Evolutionary conservation across 1,140 invertebrate genomes (phyloP), one percentile per base, ranked within the genome.

Genomic region (Parapsyche elsis): DNA sequence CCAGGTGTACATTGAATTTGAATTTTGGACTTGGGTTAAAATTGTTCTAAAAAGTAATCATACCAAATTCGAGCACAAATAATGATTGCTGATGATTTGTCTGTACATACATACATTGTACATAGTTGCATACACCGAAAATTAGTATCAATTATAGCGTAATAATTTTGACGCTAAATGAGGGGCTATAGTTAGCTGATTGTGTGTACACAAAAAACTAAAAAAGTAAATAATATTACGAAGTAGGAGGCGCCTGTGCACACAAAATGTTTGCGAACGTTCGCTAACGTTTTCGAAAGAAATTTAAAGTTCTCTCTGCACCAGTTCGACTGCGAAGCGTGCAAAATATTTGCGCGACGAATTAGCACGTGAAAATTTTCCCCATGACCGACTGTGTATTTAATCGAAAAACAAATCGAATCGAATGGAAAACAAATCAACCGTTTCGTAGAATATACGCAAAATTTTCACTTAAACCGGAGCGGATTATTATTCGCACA

Each of bases 91-190:
- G 30, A 38, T 7, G 30, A 38, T 38, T 38, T 38, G 30, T 38
- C 7, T 38, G 30, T 38, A 7, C n/a, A n/a, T n/a, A n/a, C n/a
- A n/a, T n/a, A n/a, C n/a, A n/a, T n/a, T n/a, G n/a, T n/a, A n/a
- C n/a, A n/a, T n/a, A n/a, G n/a, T n/a, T n/a, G n/a, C n/a, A n/a
- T n/a, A n/a, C n/a, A n/a, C n/a, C n/a, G 30, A 38, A 38, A 67
- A 67, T 67, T 67, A 67, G 64, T 67, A 12, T 67, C 64, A 67
- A 67, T 67, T 67, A 67, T 26, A 0, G 24, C 21, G 10, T 67
- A 67, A 67, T 67, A 67, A 67, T 67, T 67, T 67, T 23, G 9
- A 9, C 23, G 64, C 14, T 67, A 67, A 67, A 23, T 67, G 23
- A 1, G 1, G 21, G 9, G 21, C 0, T 30, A 67, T 67, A 67